These are phyloP conservation scores for Drosophila ambigua DNA, from an alignment of 1,140 invertebrate species.

Conservation along the genomic window DNA sequence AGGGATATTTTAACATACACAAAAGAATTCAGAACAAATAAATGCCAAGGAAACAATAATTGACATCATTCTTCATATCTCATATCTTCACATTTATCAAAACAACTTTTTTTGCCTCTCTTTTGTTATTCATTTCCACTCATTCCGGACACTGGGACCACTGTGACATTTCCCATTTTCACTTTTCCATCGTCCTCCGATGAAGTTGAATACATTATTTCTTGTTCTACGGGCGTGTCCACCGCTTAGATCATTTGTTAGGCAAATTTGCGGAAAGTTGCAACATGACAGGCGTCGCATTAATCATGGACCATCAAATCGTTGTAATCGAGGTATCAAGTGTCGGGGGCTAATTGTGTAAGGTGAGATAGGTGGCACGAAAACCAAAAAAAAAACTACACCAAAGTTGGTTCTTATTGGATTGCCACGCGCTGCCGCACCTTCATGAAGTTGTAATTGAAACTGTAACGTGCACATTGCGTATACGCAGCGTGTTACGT, in stretches of 20 bases:
- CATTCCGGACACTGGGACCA: constrained; percentile 12
- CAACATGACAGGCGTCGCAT: constrained; percentile 60
- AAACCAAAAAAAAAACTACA: constrained; percentile 3
- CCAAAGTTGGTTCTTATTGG: constrained; percentile 25
- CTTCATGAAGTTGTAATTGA: constrained; percentile 65
- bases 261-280: constrained; percentile 70
- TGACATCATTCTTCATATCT: constrained; percentile 38
- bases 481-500: constrained; percentile 65
- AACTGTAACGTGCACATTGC: constrained; percentile 58
- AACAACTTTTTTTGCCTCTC: constrained; percentile 14
- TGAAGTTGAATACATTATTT: constrained; percentile 26
- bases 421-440: constrained; percentile 12
- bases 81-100: constrained; percentile 28
- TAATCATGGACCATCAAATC: constrained; percentile 75
- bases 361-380: constrained; percentile 12
- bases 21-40: constrained; percentile 16
- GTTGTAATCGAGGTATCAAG: constrained; percentile 62
- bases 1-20: no score
- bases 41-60: constrained; percentile 25
- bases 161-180: constrained; percentile 27
- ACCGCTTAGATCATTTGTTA: constrained; percentile 57
- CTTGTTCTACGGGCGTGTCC: no score
- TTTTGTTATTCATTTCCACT: constrained; percentile 3
- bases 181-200: constrained; percentile 8
- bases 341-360: constrained; percentile 65